phyloP scores from a whole-genome alignment of 2,113 vertebrate species.

The Microtus richardsoni region DNA sequence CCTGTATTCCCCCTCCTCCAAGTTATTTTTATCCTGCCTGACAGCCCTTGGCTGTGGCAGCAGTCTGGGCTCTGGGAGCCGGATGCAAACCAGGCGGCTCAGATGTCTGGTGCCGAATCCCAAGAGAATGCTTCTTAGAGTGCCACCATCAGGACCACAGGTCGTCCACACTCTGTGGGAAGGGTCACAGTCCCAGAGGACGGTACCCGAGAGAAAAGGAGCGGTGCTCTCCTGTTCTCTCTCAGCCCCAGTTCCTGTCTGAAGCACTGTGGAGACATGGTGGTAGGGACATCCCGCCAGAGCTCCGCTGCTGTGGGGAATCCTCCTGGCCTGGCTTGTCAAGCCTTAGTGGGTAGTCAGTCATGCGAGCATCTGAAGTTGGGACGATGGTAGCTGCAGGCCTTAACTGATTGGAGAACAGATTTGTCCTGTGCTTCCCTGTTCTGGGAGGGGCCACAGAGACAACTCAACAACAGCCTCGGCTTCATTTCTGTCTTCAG shows the following conservation, averaged over 20 bases:
- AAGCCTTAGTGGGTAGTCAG: not conserved
- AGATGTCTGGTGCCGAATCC: conserved; percentile 64
- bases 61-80: conserved; percentile 63
- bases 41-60: conserved; percentile 59
- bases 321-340: not conserved
- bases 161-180: not conserved
- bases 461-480: not conserved
- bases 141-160: not conserved
- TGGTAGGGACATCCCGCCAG: not conserved
- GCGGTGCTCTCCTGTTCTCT: not conserved
- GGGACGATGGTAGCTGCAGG: not conserved
- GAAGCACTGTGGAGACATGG: not conserved
- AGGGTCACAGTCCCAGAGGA: not conserved
- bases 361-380: not conserved
- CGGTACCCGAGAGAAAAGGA: not conserved
- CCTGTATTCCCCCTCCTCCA: conserved; percentile 33
- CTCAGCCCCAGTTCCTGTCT: not conserved
- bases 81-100: conserved; percentile 65
- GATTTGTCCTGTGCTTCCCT: not conserved
- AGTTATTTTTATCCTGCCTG: conserved; percentile 72
- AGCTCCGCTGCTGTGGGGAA: not conserved
- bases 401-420: not conserved
- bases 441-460: not conserved
- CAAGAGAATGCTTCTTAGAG: conserved; percentile 57
- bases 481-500: not conserved